A percentile compares a stretch with the other conserved stretches of the same genome.
Conservation (phyloP, 2,888 invertebrate species). For the Macrosoma leucophasiata region DNA sequence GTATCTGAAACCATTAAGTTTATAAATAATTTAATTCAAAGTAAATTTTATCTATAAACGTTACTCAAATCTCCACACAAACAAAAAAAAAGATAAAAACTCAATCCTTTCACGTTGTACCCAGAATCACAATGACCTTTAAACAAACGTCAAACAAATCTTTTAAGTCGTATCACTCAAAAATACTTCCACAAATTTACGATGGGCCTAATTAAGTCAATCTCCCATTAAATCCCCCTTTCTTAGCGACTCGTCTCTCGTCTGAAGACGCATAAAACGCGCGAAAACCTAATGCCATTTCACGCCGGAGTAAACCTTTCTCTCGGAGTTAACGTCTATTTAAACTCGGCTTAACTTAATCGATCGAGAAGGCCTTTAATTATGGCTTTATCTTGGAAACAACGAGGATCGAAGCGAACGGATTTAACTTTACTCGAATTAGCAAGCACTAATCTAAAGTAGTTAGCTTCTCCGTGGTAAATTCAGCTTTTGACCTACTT, state of each 20-base stretch:
- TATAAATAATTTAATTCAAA: too few relatives aligned
- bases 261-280: constrained; percentile 59
- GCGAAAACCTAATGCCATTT: constrained; percentile 76
- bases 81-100: too few relatives aligned
- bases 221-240: constrained; percentile 69
- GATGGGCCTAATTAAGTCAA: constrained; percentile 69
- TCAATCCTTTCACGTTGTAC: too few relatives aligned
- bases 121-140: not conserved
- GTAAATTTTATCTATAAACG: too few relatives aligned
- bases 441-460: too few relatives aligned
- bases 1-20: too few relatives aligned
- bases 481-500: too few relatives aligned
- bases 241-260: constrained; percentile 66
- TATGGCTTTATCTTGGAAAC: constrained; percentile 69
- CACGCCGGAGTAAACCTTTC: constrained; percentile 76
- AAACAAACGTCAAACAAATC: constrained; percentile 37
- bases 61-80: too few relatives aligned
- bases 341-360: constrained; percentile 74
- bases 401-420: constrained; percentile 58
- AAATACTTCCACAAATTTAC: constrained; percentile 64
- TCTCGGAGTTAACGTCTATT: constrained; percentile 72
- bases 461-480: too few relatives aligned
- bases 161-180: constrained; percentile 59
- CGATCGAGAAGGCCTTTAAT: constrained; percentile 74
- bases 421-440: constrained; percentile 59